A percentile compares a stretch with the other conserved stretches of the same genome.
These are phyloP conservation scores for Natator depressus DNA, from an alignment of 2,113 vertebrate genomes.

Conservation along the genomic window DNA sequence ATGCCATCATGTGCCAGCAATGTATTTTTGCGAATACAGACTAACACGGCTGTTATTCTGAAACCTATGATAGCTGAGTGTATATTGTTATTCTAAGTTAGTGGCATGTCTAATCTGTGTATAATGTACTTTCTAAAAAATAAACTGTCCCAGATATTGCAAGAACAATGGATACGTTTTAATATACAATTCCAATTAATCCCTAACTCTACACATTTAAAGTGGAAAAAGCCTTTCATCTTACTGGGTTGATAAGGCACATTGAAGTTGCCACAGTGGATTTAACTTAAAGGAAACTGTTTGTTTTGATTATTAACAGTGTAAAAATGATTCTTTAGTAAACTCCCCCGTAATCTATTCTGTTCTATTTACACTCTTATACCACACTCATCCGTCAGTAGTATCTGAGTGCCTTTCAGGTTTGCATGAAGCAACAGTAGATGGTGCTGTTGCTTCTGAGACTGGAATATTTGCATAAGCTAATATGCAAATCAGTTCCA, in stretches of 20 bases:
- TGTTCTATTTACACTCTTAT: neutral
- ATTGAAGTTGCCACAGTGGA: neutral
- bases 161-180: neutral
- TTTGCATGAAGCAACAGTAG: neutral
- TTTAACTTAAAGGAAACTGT: neutral
- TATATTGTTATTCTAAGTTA: slow-evolving; percentile 36
- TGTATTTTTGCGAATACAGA: too few relatives aligned
- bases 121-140: slow-evolving; percentile 29
- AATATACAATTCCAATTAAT: neutral
- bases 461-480: neutral
- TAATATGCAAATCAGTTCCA: neutral
- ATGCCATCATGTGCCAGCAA: too few relatives aligned
- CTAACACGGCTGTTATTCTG: too few relatives aligned
- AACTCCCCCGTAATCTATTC: neutral
- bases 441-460: neutral
- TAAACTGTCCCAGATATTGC: slow-evolving; percentile 9
- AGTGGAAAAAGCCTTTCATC: neutral
- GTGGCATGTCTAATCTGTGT: slow-evolving; percentile 7
- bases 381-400: neutral
- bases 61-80: slow-evolving; percentile 11
- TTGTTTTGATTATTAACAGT: neutral
- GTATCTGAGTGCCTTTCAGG: neutral
- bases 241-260: neutral
- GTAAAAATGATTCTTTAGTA: neutral
- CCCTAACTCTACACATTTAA: neutral